These are phyloP conservation scores for Psittacula derbiana DNA, from an alignment of 2,797 vertebrate genomes.

Conservation along the genomic window DNA sequence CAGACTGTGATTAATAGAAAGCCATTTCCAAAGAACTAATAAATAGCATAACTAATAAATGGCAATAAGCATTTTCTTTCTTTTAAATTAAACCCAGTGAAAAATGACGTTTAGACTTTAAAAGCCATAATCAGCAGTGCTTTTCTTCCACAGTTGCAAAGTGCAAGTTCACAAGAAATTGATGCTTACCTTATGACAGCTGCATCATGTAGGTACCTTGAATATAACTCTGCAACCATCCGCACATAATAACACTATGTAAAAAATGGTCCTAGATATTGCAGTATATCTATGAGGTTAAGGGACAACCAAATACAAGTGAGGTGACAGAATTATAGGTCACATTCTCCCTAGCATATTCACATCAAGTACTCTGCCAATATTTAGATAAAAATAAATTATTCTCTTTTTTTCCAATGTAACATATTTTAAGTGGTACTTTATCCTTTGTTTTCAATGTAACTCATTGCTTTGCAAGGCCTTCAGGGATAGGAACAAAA, in stretches of 20 bases:
- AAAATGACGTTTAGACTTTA: conserved; percentile 27
- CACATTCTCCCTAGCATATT: background rate
- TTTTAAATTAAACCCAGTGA: conserved; percentile 19
- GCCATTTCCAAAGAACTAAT: conserved; percentile 51
- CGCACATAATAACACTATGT: rapidly evolving
- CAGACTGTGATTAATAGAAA: conserved; percentile 68
- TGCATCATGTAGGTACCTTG: background rate
- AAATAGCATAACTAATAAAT: conserved; percentile 37
- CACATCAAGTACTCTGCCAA: background rate
- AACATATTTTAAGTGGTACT: background rate
- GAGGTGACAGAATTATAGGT: background rate
- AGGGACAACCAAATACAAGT: background rate
- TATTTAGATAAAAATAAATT: background rate
- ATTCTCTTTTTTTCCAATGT: background rate
- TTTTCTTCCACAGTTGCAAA: background rate
- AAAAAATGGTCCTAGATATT: background rate
- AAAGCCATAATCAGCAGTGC: background rate
- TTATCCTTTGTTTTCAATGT: background rate
- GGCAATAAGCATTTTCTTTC: background rate
- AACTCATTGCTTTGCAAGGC: background rate
- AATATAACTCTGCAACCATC: background rate
- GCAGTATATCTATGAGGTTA: background rate
- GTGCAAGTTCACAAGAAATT: background rate
- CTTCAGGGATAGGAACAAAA: background rate
- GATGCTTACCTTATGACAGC: background rate